Evolutionary conservation across 1,140 invertebrate genomes (phyloP), one percentile per base, ranked within the genome.

Genomic region (Drusus annulatus): DNA sequence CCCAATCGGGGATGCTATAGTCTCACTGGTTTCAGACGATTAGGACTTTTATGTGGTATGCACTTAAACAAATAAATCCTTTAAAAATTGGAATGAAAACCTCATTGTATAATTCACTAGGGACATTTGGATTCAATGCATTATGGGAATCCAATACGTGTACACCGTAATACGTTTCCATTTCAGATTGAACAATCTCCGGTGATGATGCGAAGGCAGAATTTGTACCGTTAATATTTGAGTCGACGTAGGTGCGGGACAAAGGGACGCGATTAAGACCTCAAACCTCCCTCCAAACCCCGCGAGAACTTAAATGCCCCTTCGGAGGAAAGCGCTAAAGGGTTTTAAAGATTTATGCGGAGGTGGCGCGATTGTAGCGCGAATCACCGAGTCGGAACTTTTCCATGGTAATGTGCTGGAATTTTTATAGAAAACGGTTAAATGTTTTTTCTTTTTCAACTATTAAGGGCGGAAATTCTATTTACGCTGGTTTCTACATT

Each of bases 181-280:
- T 10, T 45, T 10, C 36, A 45, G 10, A 13, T 10, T 45, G 36
- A 45, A 45, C 36, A 45, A 45, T 45, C 36, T 45, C 36, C 62
- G 21, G 16, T 28, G 62, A 65, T 25, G 62, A n/a, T n/a, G 62
- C 10, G 25, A n/a, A 65, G 13, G 68, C 68, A 54, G 68, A 51
- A 71, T 54, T 50, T 71, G 50, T 52, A 52, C 54, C 71, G 54
- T 81, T 79, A 80, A 83, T 83, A 83, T 83, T 83, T 76, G 82
- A 83, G 71, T 68, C 16, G 21, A 51, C 75, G 76, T 78, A 65
- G 25, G 75, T 19, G 21, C 36, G 73, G 60, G 79, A 83, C 79
- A 80, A 83, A 83, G 79, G 69, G 76, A 69, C 63, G 28, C 78
- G 81, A 80, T 83, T 83, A 83, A 83, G 82, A 83, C 82, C 60